phyloP scores from a whole-genome alignment of 2,797 vertebrate genomes.

The Pseudochromis fuscus region DNA sequence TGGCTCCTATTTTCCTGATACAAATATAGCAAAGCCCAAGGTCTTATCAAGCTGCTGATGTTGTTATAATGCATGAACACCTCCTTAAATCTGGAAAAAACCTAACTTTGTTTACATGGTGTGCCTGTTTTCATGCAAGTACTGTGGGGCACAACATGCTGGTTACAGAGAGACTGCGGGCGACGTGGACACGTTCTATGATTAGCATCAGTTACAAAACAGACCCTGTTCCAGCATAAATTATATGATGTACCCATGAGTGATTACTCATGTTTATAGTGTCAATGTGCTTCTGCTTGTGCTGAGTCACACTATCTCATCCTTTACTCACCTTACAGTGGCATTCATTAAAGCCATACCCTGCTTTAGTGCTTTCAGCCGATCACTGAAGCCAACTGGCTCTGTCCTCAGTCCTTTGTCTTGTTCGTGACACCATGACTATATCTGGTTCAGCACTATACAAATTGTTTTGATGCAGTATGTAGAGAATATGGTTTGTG shows the following conservation, averaged over 20 bases:
- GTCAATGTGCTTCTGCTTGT: conserved; percentile 25
- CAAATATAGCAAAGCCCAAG: conserved; percentile 48
- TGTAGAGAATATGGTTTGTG: conserved; percentile 31
- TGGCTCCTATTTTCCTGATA: conserved; percentile 19
- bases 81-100: conserved; percentile 45
- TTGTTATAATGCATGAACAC: conserved; percentile 55
- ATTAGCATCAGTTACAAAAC: conserved; percentile 29
- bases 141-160: conserved; percentile 28
- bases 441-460: neutral
- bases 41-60: conserved; percentile 53
- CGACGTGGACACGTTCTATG: neutral
- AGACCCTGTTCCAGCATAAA: conserved; percentile 1
- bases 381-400: neutral
- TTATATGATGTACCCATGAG: conserved; percentile 28
- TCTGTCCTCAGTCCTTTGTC: conserved; percentile 11
- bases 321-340: conserved; percentile 17
- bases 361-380: neutral
- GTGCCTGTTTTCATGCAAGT: conserved; percentile 32
- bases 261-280: conserved; percentile 44
- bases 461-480: conserved; percentile 25
- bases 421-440: conserved; percentile 16
- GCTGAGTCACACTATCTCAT: conserved; percentile 37
- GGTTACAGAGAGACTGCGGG: conserved; percentile 26
- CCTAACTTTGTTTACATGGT: conserved; percentile 27
- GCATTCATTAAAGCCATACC: conserved; percentile 6